Evolutionary conservation across 2,888 invertebrate genomes (phyloP).

Genomic region (Diarsia rubi): DNA sequence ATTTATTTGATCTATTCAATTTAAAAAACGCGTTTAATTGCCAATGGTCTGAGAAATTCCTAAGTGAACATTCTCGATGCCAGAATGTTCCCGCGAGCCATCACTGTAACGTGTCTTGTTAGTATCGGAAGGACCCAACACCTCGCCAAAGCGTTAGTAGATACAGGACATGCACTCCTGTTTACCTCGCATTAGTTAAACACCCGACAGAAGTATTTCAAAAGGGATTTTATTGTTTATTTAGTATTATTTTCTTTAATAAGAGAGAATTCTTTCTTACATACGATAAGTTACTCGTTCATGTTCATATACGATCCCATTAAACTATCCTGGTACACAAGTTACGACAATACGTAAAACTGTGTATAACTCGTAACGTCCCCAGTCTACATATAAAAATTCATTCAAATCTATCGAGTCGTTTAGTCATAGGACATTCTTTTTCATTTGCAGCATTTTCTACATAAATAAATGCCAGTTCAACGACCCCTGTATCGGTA

Average conservation of each 20-base stretch:
- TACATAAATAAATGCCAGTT: too few species aligned
- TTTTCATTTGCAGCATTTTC: too few species aligned
- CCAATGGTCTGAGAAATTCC: not conserved
- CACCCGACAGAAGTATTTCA: not conserved
- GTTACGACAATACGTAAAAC: too few species aligned
- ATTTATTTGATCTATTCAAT: not conserved
- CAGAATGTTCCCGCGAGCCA: not conserved
- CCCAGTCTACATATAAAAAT: too few species aligned
- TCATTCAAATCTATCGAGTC: too few species aligned
- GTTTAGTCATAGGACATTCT: too few species aligned
- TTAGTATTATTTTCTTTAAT: not conserved
- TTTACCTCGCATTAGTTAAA: constrained; percentile 1
- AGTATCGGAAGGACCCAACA: constrained; percentile 51
- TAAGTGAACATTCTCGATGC: constrained; percentile 13
- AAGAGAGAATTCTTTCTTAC: not conserved
- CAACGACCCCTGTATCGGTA: too few species aligned
- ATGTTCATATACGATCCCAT: not conserved
- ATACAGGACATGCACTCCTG: constrained; percentile 31
- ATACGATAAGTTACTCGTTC: constrained; percentile 14
- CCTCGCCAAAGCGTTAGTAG: constrained; percentile 46
- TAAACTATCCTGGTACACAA: not conserved
- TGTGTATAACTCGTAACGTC: too few species aligned
- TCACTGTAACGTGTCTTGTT: constrained; percentile 38
- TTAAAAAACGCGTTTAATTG: not conserved
- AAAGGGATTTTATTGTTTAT: not conserved